phyloP scores from a whole-genome alignment of 2,888 invertebrate genomes.

The Griposia aprilina region DNA sequence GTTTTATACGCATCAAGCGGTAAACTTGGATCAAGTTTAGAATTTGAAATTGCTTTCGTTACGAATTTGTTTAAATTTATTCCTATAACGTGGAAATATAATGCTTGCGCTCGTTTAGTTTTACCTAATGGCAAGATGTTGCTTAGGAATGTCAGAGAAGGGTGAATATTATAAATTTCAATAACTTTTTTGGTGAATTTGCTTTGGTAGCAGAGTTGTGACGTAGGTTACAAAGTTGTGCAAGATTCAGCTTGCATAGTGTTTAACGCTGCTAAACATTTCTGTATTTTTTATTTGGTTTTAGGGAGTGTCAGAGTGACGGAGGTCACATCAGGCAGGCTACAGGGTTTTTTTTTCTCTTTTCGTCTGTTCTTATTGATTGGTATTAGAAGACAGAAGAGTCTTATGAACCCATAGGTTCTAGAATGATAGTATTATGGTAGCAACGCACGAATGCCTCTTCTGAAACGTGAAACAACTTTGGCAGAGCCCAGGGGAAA shows the following conservation, averaged over 20 bases:
- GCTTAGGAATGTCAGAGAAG: not conserved
- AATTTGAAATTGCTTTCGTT: conserved; percentile 83
- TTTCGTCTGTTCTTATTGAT: not conserved
- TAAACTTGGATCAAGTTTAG: conserved; percentile 79
- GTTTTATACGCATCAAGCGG: conserved; percentile 77
- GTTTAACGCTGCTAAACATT: not conserved
- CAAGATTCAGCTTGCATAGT: not conserved
- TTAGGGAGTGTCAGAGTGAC: conserved; percentile 6
- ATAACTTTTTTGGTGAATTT: not conserved
- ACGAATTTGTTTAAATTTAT: conserved; percentile 78
- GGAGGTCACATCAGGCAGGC: not conserved
- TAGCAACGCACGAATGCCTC: not conserved
- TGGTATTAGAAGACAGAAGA: not conserved
- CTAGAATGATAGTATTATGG: not conserved
- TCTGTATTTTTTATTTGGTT: conserved; percentile 7
- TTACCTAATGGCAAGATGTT: conserved; percentile 57
- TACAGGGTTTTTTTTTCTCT: not conserved
- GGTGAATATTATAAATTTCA: conserved; percentile 15
- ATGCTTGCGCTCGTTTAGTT: conserved; percentile 68
- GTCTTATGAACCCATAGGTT: not conserved
- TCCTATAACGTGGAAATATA: conserved; percentile 64
- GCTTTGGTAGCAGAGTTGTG: not conserved
- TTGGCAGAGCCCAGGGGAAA: not conserved
- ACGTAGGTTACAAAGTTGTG: not conserved
- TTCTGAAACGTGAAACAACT: not conserved